These are phyloP conservation scores for Eleginops maclovinus DNA, from an alignment of 2,113 vertebrate genomes.

Conservation along the genomic window DNA sequence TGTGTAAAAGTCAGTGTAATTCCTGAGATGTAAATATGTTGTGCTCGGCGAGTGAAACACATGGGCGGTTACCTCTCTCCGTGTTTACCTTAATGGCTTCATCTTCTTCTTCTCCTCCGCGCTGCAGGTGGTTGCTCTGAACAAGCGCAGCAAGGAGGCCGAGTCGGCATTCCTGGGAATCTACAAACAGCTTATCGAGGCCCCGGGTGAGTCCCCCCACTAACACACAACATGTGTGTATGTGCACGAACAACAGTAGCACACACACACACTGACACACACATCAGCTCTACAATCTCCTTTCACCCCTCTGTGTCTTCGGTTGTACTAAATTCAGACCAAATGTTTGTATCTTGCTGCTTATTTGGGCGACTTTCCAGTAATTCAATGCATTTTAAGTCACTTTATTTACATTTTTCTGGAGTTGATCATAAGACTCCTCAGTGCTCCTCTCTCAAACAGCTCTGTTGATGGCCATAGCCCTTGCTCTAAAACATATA, in stretches of 20 bases:
- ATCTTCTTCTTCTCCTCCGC: constrained; percentile 43
- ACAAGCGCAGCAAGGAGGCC: constrained; percentile 97
- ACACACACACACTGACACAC: constrained; percentile 17
- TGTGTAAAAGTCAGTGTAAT: constrained; percentile 24
- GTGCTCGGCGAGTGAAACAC: not conserved
- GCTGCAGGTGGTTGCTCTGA: constrained; percentile 95
- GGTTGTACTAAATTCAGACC: too few relatives aligned
- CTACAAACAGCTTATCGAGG: constrained; percentile 95
- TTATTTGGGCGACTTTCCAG: too few relatives aligned
- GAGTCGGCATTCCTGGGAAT: constrained; percentile 96
- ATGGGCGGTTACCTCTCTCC: constrained; percentile 18
- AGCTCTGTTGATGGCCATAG: too few relatives aligned
- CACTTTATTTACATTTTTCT: too few relatives aligned
- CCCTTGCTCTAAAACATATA: too few relatives aligned
- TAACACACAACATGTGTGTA: constrained; percentile 50
- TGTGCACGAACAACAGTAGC: constrained; percentile 51
- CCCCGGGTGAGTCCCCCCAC: constrained; percentile 91
- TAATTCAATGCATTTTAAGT: too few relatives aligned
- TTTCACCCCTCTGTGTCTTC: constrained; percentile 2
- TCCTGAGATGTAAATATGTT: constrained; percentile 9
- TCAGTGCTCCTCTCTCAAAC: too few relatives aligned
- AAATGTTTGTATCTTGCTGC: too few relatives aligned
- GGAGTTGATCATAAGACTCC: too few relatives aligned
- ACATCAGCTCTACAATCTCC: constrained; percentile 40
- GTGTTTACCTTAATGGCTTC: constrained; percentile 58